Evolutionary conservation across 64 coral and sea anemone genomes (phyloP).

Genomic region (Dendrophyllia cribrosa): DNA sequence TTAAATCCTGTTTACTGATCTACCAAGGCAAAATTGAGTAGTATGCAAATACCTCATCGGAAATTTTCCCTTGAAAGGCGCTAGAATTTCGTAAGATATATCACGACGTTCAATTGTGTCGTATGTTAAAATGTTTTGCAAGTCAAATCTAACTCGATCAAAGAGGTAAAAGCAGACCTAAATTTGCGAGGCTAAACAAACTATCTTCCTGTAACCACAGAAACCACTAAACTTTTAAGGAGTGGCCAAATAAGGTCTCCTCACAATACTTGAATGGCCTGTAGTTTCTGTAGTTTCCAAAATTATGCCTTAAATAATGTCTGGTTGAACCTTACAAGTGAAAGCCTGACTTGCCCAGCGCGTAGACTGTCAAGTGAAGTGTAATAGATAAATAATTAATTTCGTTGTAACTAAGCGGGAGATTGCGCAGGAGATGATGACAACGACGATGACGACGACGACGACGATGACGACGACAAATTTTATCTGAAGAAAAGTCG

Average conservation of each 20-base stretch:
- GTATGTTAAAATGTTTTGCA: background rate
- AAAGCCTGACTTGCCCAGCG: background rate
- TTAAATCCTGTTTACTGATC: background rate
- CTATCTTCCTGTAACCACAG: background rate
- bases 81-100: no score
- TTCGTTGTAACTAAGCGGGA: background rate
- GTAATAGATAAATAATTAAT: background rate
- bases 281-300: background rate
- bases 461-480: background rate
- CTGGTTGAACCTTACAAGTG: slow-evolving; percentile 25
- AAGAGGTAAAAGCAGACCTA: background rate
- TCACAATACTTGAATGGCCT: background rate
- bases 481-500: background rate
- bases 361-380: background rate
- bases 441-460: background rate
- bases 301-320: background rate
- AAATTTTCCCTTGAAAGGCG: background rate
- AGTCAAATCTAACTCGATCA: background rate
- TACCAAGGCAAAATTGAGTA: background rate
- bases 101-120: background rate
- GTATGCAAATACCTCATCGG: background rate
- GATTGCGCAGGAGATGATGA: background rate
- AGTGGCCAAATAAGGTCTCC: background rate
- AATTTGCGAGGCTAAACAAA: background rate
- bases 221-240: background rate